Conservation (phyloP, 2,888 invertebrate genomes). For the Hecatera dysodea region DNA sequence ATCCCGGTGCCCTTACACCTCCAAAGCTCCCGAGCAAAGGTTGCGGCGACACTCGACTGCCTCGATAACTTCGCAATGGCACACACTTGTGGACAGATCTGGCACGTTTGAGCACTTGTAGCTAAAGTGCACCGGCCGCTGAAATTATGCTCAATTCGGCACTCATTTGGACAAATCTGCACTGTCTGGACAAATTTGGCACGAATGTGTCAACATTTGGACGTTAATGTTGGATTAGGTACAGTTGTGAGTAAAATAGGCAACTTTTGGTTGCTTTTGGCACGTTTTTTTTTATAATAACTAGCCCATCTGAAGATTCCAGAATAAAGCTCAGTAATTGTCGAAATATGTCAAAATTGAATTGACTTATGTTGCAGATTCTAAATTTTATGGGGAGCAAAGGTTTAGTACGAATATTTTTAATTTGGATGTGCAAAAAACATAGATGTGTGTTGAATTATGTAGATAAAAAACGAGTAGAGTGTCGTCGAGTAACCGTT, state of each 20-base stretch:
- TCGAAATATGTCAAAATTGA: too few relatives aligned
- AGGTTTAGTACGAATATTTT: slow-evolving; percentile 44
- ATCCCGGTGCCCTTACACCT: slow-evolving; percentile 50
- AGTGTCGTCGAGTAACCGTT: slow-evolving; percentile 81
- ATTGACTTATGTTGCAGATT: too few relatives aligned
- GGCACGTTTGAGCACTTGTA: slow-evolving; percentile 53
- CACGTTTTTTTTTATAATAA: slow-evolving; percentile 36
- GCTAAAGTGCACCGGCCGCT: slow-evolving; percentile 51
- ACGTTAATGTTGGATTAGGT: slow-evolving; percentile 25
- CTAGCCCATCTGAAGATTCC: slow-evolving; percentile 16
- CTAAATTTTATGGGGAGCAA: slow-evolving; percentile 37
- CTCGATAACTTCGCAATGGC: slow-evolving; percentile 42
- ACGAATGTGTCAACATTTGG: slow-evolving; percentile 33
- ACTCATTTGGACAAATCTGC: slow-evolving; percentile 46
- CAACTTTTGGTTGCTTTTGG: slow-evolving; percentile 26
- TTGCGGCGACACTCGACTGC: slow-evolving; percentile 55
- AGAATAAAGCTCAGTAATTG: slow-evolving; percentile 23
- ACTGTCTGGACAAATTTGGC: slow-evolving; percentile 21
- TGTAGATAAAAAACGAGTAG: slow-evolving; percentile 43
- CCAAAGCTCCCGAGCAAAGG: slow-evolving; percentile 40
- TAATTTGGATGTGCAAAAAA: slow-evolving; percentile 37
- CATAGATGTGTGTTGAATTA: slow-evolving; percentile 41
- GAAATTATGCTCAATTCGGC: slow-evolving; percentile 23
- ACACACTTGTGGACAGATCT: slow-evolving; percentile 45
- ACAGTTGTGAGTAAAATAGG: slow-evolving; percentile 24